These are phyloP conservation scores for Habrosyne pyritoides DNA, from an alignment of 2,888 invertebrate genomes.

Conservation along the genomic window DNA sequence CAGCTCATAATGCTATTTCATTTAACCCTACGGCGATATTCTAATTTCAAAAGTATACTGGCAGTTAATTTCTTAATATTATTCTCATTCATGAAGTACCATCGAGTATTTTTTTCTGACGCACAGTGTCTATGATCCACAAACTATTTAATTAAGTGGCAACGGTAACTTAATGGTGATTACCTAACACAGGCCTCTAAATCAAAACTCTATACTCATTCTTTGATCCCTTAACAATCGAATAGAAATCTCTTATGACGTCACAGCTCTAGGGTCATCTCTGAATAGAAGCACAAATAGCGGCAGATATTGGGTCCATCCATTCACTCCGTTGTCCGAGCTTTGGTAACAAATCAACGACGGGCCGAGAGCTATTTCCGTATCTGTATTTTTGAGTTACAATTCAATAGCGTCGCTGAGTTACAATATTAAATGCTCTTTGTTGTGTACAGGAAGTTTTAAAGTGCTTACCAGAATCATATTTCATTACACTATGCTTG, in stretches of 20 bases:
- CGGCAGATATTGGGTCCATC: not conserved
- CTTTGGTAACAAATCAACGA: constrained; percentile 1
- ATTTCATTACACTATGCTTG: too few relatives aligned
- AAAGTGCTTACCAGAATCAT: too few relatives aligned
- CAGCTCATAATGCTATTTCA: too few relatives aligned
- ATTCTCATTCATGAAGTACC: too few relatives aligned
- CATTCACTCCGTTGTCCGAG: not conserved
- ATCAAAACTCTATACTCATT: not conserved
- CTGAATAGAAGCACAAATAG: not conserved
- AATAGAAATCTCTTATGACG: not conserved
- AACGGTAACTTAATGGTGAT: not conserved
- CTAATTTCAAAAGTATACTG: too few relatives aligned
- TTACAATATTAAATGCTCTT: not conserved
- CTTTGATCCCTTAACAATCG: not conserved
- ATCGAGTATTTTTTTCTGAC: too few relatives aligned
- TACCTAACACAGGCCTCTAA: not conserved
- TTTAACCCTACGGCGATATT: too few relatives aligned
- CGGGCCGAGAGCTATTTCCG: not conserved
- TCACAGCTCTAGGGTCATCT: constrained; percentile 1
- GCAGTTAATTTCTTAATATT: too few relatives aligned
- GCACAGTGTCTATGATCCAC: too few relatives aligned
- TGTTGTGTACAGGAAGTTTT: not conserved
- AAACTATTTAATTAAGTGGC: too few relatives aligned
- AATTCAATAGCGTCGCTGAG: not conserved
- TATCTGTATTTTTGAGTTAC: not conserved